phyloP scores from a whole-genome alignment of 2,888 invertebrate species.

The Timema podura region DNA sequence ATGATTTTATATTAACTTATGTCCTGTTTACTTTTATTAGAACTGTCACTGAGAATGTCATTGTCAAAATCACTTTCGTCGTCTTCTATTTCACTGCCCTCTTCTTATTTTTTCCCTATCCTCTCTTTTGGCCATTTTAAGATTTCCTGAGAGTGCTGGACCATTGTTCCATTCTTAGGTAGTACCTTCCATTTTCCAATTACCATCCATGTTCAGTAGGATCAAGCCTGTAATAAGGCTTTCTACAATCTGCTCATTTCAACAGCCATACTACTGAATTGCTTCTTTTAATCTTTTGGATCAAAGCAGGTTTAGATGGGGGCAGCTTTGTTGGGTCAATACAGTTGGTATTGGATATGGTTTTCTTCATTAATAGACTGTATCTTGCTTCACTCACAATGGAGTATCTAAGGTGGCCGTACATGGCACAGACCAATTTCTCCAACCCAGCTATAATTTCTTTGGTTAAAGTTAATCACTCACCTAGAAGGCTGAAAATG shows the following conservation, averaged over 20 bases:
- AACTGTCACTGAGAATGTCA: not conserved
- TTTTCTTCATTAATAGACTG: no score
- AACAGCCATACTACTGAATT: no score
- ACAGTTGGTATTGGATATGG: no score
- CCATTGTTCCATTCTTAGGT: not conserved
- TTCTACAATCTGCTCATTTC: no score
- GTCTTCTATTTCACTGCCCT: no score
- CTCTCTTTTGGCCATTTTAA: not conserved
- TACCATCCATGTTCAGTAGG: not conserved
- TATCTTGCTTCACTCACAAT: not conserved
- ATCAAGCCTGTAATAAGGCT: no score
- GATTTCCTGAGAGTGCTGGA: not conserved
- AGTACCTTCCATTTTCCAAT: not conserved
- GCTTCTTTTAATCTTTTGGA: no score
- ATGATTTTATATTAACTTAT: not conserved
- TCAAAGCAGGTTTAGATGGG: no score
- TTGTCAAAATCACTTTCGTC: no score
- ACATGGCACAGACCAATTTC: not conserved
- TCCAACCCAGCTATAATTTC: not conserved
- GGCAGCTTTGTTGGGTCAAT: no score
- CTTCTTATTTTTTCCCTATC: no score
- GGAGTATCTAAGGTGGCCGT: not conserved
- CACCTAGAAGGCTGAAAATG: not conserved
- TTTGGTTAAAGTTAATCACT: not conserved
- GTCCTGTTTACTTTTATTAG: not conserved